Base-by-base conservation (phyloP, 2,888 invertebrate species). In the Heterodera filipjevi region DNA sequence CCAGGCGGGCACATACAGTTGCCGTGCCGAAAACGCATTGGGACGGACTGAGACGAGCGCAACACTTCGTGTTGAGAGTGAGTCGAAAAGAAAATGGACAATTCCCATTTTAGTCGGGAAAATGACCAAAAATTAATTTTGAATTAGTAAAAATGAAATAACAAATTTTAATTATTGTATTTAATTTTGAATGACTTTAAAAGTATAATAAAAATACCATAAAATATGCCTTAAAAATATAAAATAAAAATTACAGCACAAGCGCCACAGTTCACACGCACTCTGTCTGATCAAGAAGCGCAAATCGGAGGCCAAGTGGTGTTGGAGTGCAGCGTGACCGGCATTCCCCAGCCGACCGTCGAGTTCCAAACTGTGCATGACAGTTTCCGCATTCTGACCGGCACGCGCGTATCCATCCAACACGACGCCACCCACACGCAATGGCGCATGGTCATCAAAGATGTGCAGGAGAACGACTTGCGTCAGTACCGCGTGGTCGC, bases 401-500 rank as follows among this genome's bases (percentile, higher is more conserved):
- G 85, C 66, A 83, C 82, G 10, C 82, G 85, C 49, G 78, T 82
- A 27, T 81, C 81, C 33, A 84, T 88, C 35, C 87, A 88, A 78
- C 88, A 88, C 79, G 88, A 88, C 77, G 85, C 83, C 32, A 81
- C 84, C 33, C 85, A 86, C 79, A 87, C 86, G 39, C 88, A 88
- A 79, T 88, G 88, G 88, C 77, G 88, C 46, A 77, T 88, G 80
- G 87, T 89, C 87, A 90, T 93, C 82, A 89, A 91, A 33, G 82
- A 90, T 30, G 86, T 92, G 8, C 87, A 89, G 53, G 89, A 89
- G 71, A 85, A 89, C 35, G 92, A 92, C 84, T 90, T 91, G 77
- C 92, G 92, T 39, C 91, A 90, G 70, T 93, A 92, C 89, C 90
- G 91, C 46, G 93, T 92, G 85, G 90, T 92, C 71, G 92, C 92